Percentiles rank a stretch among this genome's conserved stretches.
phyloP scores from a whole-genome alignment of 1,140 invertebrate species.

The Lerema accius region DNA sequence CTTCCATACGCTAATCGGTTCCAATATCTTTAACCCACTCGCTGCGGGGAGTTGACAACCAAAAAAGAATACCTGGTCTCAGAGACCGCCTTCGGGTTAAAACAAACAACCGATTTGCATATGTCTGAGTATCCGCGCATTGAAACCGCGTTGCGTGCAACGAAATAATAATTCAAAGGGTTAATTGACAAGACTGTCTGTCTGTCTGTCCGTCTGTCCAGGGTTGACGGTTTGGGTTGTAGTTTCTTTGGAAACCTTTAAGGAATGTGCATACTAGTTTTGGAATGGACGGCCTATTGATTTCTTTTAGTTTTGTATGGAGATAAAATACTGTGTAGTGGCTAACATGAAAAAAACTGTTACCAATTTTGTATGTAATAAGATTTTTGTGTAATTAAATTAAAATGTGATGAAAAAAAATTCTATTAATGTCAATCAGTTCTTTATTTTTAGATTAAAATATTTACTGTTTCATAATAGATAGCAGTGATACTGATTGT shows the following conservation, averaged over 20 bases:
- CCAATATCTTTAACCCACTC: constrained; percentile 22
- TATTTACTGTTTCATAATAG: too few relatives aligned
- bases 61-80: background rate
- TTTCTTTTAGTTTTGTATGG: too few relatives aligned
- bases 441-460: too few relatives aligned
- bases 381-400: too few relatives aligned
- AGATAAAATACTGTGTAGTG: too few relatives aligned
- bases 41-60: constrained; percentile 17
- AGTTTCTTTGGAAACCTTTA: too few relatives aligned
- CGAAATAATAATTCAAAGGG: constrained; percentile 53
- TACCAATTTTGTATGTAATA: too few relatives aligned
- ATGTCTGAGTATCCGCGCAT: constrained; percentile 40
- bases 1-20: constrained; percentile 1
- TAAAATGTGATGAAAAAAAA: too few relatives aligned
- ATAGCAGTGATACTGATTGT: too few relatives aligned
- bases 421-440: too few relatives aligned
- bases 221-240: too few relatives aligned
- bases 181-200: constrained; percentile 57
- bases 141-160: constrained; percentile 45
- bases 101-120: constrained; percentile 54
- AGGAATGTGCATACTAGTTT: background rate
- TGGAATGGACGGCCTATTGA: background rate
- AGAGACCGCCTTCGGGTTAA: constrained; percentile 18
- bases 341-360: too few relatives aligned
- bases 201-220: constrained; percentile 36